These are phyloP conservation scores for Auanema sp. DNA, from an alignment of 2,888 invertebrate genomes.

Conservation along the genomic window DNA sequence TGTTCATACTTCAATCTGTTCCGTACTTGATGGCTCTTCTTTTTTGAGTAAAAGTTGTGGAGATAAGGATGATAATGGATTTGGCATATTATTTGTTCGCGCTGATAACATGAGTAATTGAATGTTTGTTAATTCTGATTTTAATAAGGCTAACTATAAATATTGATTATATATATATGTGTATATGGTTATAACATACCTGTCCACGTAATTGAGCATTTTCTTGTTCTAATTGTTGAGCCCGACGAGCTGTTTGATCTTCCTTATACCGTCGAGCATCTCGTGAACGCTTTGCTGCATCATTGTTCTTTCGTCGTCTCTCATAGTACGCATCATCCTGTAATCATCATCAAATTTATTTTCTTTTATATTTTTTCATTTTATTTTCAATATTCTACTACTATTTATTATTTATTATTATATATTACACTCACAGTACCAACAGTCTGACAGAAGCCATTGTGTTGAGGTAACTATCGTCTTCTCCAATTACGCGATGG, in stretches of 20 bases:
- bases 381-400: too few species aligned
- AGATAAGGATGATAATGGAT: too few species aligned
- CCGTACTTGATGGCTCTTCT: too few species aligned
- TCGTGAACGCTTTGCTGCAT: conserved; percentile 88
- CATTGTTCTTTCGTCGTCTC: conserved; percentile 85
- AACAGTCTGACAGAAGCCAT: too few species aligned
- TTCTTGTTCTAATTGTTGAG: conserved; percentile 83
- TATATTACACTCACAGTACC: too few species aligned
- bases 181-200: conserved; percentile 17
- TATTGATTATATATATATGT: not conserved
- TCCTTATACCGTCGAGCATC: conserved; percentile 87
- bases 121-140: conserved; percentile 73
- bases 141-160: conserved; percentile 65
- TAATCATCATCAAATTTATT: conserved; percentile 14
- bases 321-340: conserved; percentile 84
- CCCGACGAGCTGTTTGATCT: conserved; percentile 85
- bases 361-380: too few species aligned
- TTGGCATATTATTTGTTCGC: not conserved
- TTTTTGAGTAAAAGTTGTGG: too few species aligned
- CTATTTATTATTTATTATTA: too few species aligned
- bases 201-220: conserved; percentile 71
- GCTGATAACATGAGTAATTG: conserved; percentile 67
- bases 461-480: too few species aligned
- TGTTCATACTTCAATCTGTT: too few species aligned
- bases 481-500: too few species aligned